Conservation (phyloP, 2,113 vertebrate genomes). For the Lanius collurio region DNA sequence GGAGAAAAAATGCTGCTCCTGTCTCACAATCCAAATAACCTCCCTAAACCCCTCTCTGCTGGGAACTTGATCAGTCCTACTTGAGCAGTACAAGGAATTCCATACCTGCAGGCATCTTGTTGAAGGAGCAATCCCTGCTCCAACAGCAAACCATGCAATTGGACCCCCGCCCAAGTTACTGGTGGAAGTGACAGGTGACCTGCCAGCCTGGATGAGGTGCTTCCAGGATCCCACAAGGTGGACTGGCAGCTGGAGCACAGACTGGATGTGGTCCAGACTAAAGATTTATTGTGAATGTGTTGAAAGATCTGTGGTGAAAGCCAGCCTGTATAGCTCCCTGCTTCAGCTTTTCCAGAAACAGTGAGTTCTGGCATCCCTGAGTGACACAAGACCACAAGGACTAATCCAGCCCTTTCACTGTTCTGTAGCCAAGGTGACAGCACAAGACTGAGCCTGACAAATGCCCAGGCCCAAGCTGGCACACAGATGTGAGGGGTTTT, state of each 20-base stretch:
- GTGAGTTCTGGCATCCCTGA: neutral
- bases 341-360: neutral
- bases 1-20: neutral
- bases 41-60: neutral
- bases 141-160: neutral
- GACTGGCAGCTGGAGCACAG: neutral
- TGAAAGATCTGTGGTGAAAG: neutral
- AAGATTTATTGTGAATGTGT: neutral
- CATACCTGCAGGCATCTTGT: too few species aligned
- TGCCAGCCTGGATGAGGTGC: neutral
- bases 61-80: neutral
- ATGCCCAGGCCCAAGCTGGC: neutral
- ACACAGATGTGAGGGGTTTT: neutral
- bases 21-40: neutral
- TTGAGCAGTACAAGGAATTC: neutral
- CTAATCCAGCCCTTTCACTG: neutral
- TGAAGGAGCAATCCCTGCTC: neutral
- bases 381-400: neutral
- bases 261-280: neutral
- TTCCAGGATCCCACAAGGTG: neutral
- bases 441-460: neutral
- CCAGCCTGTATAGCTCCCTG: neutral
- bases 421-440: fast-evolving
- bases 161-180: fast-evolving
- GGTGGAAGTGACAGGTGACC: neutral